These are phyloP conservation scores for Tricholauxania praeusta DNA, from an alignment of 2,888 invertebrate genomes.

Conservation along the genomic window DNA sequence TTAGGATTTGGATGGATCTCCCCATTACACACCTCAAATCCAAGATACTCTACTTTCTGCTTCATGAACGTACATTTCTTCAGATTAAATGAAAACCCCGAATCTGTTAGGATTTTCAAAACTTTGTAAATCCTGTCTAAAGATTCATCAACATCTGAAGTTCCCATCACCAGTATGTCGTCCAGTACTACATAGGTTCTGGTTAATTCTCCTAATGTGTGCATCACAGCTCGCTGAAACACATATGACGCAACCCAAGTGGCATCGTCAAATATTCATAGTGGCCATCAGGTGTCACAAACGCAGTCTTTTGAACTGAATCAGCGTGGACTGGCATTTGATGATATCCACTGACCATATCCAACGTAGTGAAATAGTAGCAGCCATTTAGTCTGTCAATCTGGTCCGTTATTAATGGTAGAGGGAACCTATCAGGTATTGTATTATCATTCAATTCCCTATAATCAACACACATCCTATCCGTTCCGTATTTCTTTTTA, in stretches of 20 bases:
- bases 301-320: too few relatives aligned
- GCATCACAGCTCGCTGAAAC: constrained; percentile 28
- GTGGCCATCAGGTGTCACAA: too few relatives aligned
- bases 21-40: too few relatives aligned
- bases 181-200: constrained; percentile 35
- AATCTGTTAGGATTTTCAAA: not conserved
- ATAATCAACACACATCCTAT: not conserved
- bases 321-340: too few relatives aligned
- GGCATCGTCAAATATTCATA: constrained; percentile 35
- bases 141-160: not conserved
- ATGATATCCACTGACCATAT: too few relatives aligned
- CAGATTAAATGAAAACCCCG: too few relatives aligned
- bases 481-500: not conserved
- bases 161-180: constrained; percentile 33
- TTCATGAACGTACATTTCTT: constrained; percentile 6
- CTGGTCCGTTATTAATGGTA: not conserved
- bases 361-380: too few relatives aligned
- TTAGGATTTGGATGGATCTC: not conserved
- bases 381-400: too few relatives aligned
- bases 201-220: constrained; percentile 37
- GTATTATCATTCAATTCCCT: not conserved
- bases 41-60: not conserved
- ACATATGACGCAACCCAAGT: constrained; percentile 34
- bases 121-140: not conserved
- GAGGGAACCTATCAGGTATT: not conserved